Conservation (phyloP, 1,140 invertebrate genomes). For the Drosophila kanapiae region DNA sequence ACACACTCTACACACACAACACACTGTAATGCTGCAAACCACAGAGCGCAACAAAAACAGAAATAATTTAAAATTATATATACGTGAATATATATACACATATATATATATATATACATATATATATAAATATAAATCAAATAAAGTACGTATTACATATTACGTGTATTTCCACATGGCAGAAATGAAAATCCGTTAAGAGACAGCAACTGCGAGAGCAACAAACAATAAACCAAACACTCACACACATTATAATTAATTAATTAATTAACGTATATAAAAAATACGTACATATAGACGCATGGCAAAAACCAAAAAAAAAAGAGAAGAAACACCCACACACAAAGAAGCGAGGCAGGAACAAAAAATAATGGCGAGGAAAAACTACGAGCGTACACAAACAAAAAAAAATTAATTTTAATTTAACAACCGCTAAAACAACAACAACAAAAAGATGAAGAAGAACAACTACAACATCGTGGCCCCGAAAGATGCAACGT, state of each 20-base stretch:
- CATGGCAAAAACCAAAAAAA: constrained; percentile 21
- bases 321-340: constrained; percentile 11
- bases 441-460: constrained; percentile 23
- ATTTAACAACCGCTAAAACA: constrained; percentile 71
- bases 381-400: constrained; percentile 61
- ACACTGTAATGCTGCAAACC: constrained; percentile 64
- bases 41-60: constrained; percentile 58
- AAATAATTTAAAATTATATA: constrained; percentile 58
- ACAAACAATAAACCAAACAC: constrained; percentile 69
- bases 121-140: constrained; percentile 49
- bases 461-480: constrained; percentile 39
- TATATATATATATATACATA: constrained; percentile 30
- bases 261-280: constrained; percentile 73
- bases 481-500: constrained; percentile 72
- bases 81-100: constrained; percentile 42
- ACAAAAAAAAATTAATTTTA: constrained; percentile 78
- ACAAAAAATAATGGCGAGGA: constrained; percentile 19
- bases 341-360: constrained; percentile 18
- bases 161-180: constrained; percentile 45
- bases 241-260: constrained; percentile 67
- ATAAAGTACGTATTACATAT: constrained; percentile 48
- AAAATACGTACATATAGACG: constrained; percentile 43
- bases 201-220: constrained; percentile 52
- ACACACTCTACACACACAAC: constrained; percentile 9
- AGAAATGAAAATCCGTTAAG: constrained; percentile 65